Evolutionary conservation across 1,140 invertebrate genomes (phyloP), one percentile per base, ranked within the genome.

Genomic region (Ips typographus): DNA sequence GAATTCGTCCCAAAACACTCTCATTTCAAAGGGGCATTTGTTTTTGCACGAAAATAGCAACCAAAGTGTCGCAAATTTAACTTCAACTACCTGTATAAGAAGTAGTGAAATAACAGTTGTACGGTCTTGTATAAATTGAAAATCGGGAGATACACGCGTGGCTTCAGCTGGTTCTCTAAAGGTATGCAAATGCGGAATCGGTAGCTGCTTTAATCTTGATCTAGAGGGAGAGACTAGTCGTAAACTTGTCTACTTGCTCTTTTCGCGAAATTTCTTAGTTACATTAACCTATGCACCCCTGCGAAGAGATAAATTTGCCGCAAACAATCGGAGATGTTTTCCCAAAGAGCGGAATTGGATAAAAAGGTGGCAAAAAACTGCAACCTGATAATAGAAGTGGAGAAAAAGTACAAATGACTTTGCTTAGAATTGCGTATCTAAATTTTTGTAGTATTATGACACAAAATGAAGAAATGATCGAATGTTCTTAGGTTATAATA

Each of bases 181-280:
- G 73, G 73, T 76, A 76, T 76, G 75, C 71, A 74, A 76, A 76
- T 76, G 70, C 70, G 65, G 73, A 76, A 74, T 74, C 75, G 73
- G 75, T 74, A 72, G 75, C 72, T 72, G 67, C 72, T 74, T 72
- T 76, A 76, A 76, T 76, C 75, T 76, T 74, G 75, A 76, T 76
- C 61, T 58, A 70, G 53, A 68, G 66, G 61, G 59, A 75, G 71
- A 68, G 60, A 68, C 66, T 62, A 52, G 55, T 58, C 60, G 53
- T 70, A 70, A 63, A 70, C 49, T 61, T 63, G 68, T 42, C 68
- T 61, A 56, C 41, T 62, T 64, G 68, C 61, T 64, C 68, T 70
- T 64, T 70, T 64, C 61, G 60, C 39, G 68, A 70, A 67, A 70
- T 70, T 70, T 70, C 68, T 64, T 64, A 70, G 61, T 64, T 64